phyloP scores from a whole-genome alignment of 2,113 vertebrate genomes.

The Macrotis lagotis region DNA sequence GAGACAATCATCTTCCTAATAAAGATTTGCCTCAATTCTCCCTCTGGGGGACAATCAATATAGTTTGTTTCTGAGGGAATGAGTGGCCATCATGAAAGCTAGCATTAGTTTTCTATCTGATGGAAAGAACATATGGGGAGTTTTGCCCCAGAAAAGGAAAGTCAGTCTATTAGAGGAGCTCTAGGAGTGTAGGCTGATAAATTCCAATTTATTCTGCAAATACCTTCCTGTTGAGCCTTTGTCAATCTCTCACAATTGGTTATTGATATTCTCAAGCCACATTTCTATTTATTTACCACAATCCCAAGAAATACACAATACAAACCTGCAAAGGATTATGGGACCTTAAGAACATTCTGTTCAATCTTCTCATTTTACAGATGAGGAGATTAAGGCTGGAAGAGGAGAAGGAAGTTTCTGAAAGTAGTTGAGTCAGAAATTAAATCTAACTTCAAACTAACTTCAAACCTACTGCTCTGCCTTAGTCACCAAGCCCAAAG shows the following conservation, averaged over 20 bases:
- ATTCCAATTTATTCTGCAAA: not conserved
- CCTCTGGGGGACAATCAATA: constrained; percentile 82
- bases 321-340: not conserved
- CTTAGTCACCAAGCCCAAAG: not conserved
- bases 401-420: not conserved
- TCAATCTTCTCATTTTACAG: not conserved
- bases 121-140: not conserved
- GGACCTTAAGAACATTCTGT: not conserved
- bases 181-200: not conserved
- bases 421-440: not conserved
- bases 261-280: not conserved
- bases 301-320: not conserved
- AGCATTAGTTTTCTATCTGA: not conserved
- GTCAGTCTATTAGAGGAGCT: not conserved
- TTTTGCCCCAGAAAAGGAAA: not conserved
- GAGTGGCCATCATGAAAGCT: constrained; percentile 15
- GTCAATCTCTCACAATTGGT: not conserved
- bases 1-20: constrained; percentile 80
- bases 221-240: not conserved
- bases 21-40: constrained; percentile 80
- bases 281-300: not conserved
- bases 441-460: not conserved
- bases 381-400: not conserved
- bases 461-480: not conserved
- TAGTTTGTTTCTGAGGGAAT: constrained; percentile 83